Base-by-base conservation (phyloP, 2,888 invertebrate species). In the Oxyteleia sp. region DNA sequence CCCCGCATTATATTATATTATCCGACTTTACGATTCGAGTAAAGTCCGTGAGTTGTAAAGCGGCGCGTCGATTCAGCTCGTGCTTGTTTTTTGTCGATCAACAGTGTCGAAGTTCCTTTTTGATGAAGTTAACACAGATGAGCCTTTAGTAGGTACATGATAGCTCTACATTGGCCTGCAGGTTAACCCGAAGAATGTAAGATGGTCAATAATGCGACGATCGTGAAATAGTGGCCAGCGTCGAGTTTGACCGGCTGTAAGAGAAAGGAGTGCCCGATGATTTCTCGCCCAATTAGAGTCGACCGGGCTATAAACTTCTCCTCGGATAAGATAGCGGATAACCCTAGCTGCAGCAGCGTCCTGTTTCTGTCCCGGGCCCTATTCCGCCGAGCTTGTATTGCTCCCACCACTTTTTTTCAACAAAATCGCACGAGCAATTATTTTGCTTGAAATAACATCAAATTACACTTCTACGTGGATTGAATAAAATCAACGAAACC, bases 261-360 rank as follows among this genome's bases (percentile, higher is more conserved):
- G 86, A 85, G 86, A 92, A 92, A 92, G 92, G 92, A 92, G 92
- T 92, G 92, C 89, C 92, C 92, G 92, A 92, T 92, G 92, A 92
- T 92, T 92, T 92, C 92, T 92, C 91, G 90, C 92, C 92, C 92
- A 92, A 92, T 92, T 92, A 92, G 92, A 92, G 91, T 91, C 92
- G 92, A 91, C 92, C 90, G 90, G 92, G 92, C 92, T 92, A 92
- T 92, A 92, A 92, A 92, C 92, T 92, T 92, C 90, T 89, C 85
- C 88, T 87, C 88, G 92, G 92, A 92, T 92, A 92, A 92, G 92
- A 92, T 92, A 92, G 92, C 89, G 79, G 83, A 83, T 79, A 83
- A 83, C 61, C 83, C 83, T 84, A 84, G 79, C 71, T 41, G n/a
- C n/a, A n/a, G n/a, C n/a, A n/a, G n/a, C n/a, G n/a, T n/a, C n/a